Evolutionary conservation across 2,797 vertebrate species (phyloP).

Genomic region (Acropternis orthonyx): DNA sequence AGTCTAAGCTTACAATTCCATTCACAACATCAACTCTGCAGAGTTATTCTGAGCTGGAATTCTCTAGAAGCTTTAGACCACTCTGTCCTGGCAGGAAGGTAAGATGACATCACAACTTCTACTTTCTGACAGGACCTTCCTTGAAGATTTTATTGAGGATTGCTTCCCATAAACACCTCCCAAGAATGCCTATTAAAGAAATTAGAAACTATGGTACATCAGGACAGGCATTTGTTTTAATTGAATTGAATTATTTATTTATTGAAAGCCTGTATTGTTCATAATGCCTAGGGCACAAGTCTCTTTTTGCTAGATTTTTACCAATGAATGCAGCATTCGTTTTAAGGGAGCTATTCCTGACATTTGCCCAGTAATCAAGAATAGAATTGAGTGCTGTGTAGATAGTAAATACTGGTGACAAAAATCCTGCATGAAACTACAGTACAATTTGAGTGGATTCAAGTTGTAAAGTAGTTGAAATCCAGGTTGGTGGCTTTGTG

Average conservation of each 20-base stretch:
- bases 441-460: not conserved
- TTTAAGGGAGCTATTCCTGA: constrained; percentile 10
- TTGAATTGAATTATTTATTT: constrained; percentile 56
- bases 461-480: not conserved
- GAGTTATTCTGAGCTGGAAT: not conserved
- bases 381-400: not conserved
- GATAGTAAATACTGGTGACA: not conserved
- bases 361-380: not conserved
- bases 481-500: not conserved
- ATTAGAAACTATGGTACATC: constrained; percentile 11
- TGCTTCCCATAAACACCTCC: not conserved
- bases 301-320: not conserved
- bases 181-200: constrained; percentile 28
- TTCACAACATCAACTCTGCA: not conserved
- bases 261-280: constrained; percentile 23
- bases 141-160: not conserved
- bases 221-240: constrained; percentile 29
- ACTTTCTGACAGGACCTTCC: not conserved
- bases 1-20: not conserved
- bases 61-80: not conserved
- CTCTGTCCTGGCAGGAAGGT: not conserved
- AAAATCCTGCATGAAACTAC: not conserved
- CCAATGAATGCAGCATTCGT: not conserved
- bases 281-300: not conserved
- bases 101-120: not conserved